Conservation (phyloP, 1,140 invertebrate genomes). For the Araneus ventricosus region DNA sequence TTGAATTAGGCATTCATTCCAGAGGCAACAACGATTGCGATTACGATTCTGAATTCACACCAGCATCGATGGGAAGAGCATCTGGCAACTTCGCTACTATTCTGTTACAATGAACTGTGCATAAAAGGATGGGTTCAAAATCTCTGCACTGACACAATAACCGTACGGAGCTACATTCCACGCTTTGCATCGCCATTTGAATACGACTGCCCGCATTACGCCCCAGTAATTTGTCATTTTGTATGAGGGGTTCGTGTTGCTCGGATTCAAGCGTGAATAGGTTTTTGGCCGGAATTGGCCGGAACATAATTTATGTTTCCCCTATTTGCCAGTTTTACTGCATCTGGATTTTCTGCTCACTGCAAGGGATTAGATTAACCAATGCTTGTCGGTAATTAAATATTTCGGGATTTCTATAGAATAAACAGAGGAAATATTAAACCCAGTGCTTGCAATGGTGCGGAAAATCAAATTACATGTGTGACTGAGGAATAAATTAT, state of each 20-base stretch:
- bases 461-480: background rate
- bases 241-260: slow-evolving; percentile 23
- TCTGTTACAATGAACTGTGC: slow-evolving; percentile 30
- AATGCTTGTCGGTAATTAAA: background rate
- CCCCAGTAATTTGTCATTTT: slow-evolving; percentile 42
- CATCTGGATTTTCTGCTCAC: background rate
- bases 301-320: slow-evolving; percentile 28
- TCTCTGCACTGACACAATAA: slow-evolving; percentile 33
- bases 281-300: slow-evolving; percentile 18
- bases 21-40: background rate
- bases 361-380: background rate
- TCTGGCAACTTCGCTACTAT: background rate
- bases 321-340: background rate
- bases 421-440: background rate
- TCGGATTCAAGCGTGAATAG: background rate
- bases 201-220: slow-evolving; percentile 30
- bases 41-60: background rate
- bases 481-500: too few species aligned
- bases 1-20: background rate
- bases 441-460: background rate
- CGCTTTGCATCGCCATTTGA: slow-evolving; percentile 28
- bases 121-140: slow-evolving; percentile 50
- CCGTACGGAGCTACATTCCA: background rate
- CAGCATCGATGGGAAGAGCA: slow-evolving; percentile 19
- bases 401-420: background rate